Evolutionary conservation across 2,113 vertebrate genomes (phyloP).

Genomic region (Corythoichthys haematopterus): DNA sequence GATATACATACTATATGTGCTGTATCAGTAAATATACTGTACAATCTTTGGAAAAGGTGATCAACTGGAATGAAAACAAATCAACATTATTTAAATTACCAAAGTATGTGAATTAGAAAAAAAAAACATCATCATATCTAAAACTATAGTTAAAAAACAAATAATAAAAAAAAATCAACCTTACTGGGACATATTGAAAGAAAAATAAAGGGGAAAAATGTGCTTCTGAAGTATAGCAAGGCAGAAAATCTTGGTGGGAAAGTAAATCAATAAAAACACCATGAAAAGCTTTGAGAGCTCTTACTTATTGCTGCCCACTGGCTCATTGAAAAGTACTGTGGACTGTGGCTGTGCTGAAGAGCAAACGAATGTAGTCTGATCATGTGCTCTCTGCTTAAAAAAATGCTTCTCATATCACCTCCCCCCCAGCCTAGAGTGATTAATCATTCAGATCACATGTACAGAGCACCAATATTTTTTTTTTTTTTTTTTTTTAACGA

Average conservation of each 20-base stretch:
- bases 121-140: not conserved
- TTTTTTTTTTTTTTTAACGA: not conserved
- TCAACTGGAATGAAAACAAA: too few species aligned
- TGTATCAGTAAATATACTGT: not conserved
- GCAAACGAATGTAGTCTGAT: not conserved
- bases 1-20: not conserved
- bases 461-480: not conserved
- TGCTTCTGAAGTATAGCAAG: not conserved
- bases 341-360: constrained; percentile 3
- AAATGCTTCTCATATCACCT: not conserved
- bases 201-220: not conserved
- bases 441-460: constrained; percentile 20
- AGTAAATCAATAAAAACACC: constrained; percentile 39
- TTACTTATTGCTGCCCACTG: constrained; percentile 10
- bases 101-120: not conserved
- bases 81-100: not conserved
- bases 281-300: constrained; percentile 28
- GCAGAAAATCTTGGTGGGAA: constrained; percentile 7
- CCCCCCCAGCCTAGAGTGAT: not conserved
- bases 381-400: constrained; percentile 11
- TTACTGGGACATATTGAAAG: not conserved
- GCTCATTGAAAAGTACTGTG: constrained; percentile 11
- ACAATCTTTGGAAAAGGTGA: not conserved
- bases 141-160: not conserved
- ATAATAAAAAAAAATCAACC: not conserved